Evolutionary conservation across 1,140 invertebrate species (phyloP).

Genomic region (Rhizoglyphus robini): DNA sequence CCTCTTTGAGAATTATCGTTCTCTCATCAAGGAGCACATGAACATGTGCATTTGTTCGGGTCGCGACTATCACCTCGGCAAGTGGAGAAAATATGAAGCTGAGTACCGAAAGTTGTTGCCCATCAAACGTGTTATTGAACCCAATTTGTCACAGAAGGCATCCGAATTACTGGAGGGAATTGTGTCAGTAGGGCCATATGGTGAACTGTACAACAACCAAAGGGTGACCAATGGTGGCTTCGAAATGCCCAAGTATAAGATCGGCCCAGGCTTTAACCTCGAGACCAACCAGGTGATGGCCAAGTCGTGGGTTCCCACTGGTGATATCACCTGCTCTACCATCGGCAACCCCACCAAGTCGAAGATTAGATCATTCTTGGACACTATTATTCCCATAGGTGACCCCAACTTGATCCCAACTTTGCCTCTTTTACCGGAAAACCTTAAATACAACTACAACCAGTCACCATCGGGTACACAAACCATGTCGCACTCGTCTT

Average conservation of each 20-base stretch:
- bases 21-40: slow-evolving; percentile 3
- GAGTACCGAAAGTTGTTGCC: background rate
- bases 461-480: no score
- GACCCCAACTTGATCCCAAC: no score
- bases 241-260: no score
- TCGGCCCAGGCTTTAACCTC: no score
- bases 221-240: no score
- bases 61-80: background rate
- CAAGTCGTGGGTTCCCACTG: no score
- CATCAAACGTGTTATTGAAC: background rate
- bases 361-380: background rate
- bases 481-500: no score
- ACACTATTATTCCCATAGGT: background rate
- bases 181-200: no score
- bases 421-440: no score
- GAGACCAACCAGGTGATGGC: no score
- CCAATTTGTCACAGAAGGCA: background rate
- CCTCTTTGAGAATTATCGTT: slow-evolving; percentile 3
- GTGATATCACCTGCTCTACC: background rate
- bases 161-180: background rate
- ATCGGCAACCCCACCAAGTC: background rate
- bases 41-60: background rate
- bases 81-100: background rate
- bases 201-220: no score
- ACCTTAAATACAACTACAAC: no score